Base-by-base conservation (phyloP, 2,888 invertebrate genomes). In the Pasiphila rectangulata region DNA sequence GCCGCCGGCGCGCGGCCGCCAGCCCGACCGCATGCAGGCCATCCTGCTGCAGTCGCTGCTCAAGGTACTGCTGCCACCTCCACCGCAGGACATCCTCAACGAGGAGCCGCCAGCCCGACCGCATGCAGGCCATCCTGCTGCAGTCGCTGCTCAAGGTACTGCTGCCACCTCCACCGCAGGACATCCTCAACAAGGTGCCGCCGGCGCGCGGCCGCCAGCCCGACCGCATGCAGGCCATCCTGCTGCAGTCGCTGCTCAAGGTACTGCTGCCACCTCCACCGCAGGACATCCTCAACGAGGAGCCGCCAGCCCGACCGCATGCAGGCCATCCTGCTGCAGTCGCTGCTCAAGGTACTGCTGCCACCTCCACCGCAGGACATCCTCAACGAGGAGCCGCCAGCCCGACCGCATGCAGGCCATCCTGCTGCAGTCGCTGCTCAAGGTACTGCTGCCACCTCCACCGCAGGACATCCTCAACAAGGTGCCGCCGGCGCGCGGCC, bases 121-220 rank as follows among this genome's bases (percentile, higher is more conserved):
- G 83, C 73, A 78, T 85, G 15, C 78, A n/a, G n/a, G n/a, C n/a
- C n/a, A n/a, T n/a, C n/a, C n/a, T n/a, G n/a, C n/a, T n/a, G n/a
- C n/a, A n/a, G n/a, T n/a, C n/a, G n/a, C n/a, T n/a, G n/a, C n/a
- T n/a, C n/a, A n/a, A n/a, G n/a, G 54, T 83, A n/a, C n/a, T n/a
- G n/a, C 75, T 51, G 90, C 57, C 74, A 87, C 63, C 72, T 75
- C 72, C 90, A 79, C 82, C 77, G 83, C 73, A 78, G 85, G 15
- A 78, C 84, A 98, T 99, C 51, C 96, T 99, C 91, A 96, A 96
- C 73, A 99, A 99, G 80, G 96, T 98, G 43, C 97, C 98, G 84
- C 98, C 85, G 68, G 66, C 65, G 54, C 84, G n/a, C n/a, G n/a
- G n/a, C 75, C 51, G 90, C 57, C 74, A 87, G 63, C 72, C 75